phyloP scores from a whole-genome alignment of 2,113 vertebrate genomes.

The Bujurquina vittata region DNA sequence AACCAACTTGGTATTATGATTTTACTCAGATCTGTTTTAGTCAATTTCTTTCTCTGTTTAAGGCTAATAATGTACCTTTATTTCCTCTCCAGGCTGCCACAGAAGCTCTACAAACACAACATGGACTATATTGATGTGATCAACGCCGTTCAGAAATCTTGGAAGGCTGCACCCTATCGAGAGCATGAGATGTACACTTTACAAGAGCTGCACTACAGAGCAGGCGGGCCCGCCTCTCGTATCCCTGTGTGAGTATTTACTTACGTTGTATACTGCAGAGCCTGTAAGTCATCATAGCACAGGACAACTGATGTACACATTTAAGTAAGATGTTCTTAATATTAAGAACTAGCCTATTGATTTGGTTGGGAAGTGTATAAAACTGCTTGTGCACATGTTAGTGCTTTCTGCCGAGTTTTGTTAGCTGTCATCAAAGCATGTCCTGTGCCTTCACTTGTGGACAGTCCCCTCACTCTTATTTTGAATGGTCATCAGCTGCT shows the following conservation, averaged over 20 bases:
- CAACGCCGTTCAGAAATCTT: slow-evolving; percentile 88
- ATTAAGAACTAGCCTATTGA: neutral
- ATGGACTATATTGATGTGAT: slow-evolving; percentile 85
- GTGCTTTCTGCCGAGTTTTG: neutral
- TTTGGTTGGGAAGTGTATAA: neutral
- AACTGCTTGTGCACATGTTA: neutral
- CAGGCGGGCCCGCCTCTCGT: slow-evolving; percentile 82
- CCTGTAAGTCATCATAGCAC: neutral
- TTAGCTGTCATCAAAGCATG: no score
- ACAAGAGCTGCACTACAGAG: slow-evolving; percentile 82
- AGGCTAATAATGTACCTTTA: neutral
- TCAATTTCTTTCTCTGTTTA: neutral
- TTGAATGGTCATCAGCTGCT: neutral
- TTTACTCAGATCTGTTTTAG: neutral
- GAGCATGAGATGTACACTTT: slow-evolving; percentile 84
- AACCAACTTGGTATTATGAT: neutral
- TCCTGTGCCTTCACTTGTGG: neutral
- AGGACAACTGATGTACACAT: neutral
- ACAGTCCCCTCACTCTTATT: neutral
- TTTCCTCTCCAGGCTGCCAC: slow-evolving; percentile 74
- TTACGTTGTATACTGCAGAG: neutral
- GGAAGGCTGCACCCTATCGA: slow-evolving; percentile 85
- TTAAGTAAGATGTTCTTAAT: neutral
- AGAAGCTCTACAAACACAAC: slow-evolving; percentile 80
- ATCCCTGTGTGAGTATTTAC: slow-evolving; percentile 76